phyloP scores from a whole-genome alignment of 1,140 invertebrate species.

The Teleopsis dalmanni region DNA sequence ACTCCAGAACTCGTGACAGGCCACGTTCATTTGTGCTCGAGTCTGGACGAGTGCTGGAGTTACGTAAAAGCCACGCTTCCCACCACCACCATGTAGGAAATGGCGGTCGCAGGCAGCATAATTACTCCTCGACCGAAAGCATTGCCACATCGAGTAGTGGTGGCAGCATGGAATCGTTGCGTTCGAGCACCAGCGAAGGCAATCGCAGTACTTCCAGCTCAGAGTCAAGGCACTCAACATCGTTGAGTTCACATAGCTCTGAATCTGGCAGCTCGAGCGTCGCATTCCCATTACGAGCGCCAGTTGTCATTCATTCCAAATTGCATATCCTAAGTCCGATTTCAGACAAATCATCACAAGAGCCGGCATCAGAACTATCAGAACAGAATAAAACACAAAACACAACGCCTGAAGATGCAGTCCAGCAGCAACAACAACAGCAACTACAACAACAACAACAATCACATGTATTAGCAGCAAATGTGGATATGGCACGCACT shows the following conservation, averaged over 20 bases:
- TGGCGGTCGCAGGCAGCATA: constrained; percentile 47
- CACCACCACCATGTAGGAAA: constrained; percentile 15
- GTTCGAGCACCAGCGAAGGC: constrained; percentile 74
- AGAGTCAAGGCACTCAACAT: constrained; percentile 68
- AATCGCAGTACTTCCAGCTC: constrained; percentile 73
- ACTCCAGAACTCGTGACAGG: constrained; percentile 17
- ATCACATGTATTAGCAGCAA: background rate
- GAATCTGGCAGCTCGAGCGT: constrained; percentile 58
- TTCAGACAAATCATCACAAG: constrained; percentile 82
- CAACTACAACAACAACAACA: constrained; percentile 7
- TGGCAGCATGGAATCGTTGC: constrained; percentile 73
- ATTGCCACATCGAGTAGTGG: constrained; percentile 77
- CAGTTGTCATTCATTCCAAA: constrained; percentile 60
- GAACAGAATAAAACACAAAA: constrained; percentile 70
- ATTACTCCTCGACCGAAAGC: constrained; percentile 77
- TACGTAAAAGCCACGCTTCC: constrained; percentile 32
- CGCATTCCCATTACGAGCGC: constrained; percentile 54
- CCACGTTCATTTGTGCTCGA: constrained; percentile 41
- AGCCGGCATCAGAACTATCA: constrained; percentile 68
- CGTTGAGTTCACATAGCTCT: constrained; percentile 73
- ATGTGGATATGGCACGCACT: constrained; percentile 3
- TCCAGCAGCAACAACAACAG: constrained; percentile 3
- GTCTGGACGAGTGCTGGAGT: constrained; percentile 42
- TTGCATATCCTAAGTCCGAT: constrained; percentile 80
- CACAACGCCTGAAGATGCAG: constrained; percentile 56